Conservation (phyloP, 2,888 invertebrate species). For the Patella pellucida region DNA sequence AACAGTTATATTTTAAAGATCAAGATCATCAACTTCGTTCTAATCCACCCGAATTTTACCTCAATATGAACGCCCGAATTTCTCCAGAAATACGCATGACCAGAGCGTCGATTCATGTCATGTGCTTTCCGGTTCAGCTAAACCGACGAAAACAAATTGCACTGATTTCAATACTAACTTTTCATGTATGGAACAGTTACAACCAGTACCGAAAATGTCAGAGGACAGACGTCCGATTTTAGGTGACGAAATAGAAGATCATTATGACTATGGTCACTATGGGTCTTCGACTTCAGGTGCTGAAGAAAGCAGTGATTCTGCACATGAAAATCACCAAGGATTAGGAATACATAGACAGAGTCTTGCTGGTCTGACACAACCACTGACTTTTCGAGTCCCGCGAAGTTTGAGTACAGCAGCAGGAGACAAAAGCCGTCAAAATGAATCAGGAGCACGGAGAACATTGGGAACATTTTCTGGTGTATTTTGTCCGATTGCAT, state of each 20-base stretch:
- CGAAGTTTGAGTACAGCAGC: constrained; percentile 36
- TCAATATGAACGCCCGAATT: background rate
- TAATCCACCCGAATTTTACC: background rate
- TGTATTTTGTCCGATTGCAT: constrained; percentile 96
- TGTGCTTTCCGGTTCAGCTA: constrained; percentile 21
- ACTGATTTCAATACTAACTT: background rate
- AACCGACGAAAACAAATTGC: background rate
- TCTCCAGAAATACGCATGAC: background rate
- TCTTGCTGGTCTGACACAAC: constrained; percentile 33
- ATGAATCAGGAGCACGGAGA: constrained; percentile 31
- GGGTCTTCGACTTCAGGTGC: background rate
- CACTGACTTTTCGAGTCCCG: constrained; percentile 39
- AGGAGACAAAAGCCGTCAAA: background rate
- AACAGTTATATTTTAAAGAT: background rate
- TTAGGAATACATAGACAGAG: background rate
- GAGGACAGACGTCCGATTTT: background rate
- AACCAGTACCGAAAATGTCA: background rate
- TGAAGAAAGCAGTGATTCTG: background rate
- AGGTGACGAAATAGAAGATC: background rate
- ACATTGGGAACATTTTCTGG: constrained; percentile 91
- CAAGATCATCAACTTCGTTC: constrained; percentile 3
- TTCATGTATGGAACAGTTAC: background rate
- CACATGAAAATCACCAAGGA: background rate
- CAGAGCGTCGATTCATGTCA: background rate
- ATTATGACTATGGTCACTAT: background rate